Conservation (phyloP, 2,888 invertebrate genomes). For the Trypoxylon attenuatum region DNA sequence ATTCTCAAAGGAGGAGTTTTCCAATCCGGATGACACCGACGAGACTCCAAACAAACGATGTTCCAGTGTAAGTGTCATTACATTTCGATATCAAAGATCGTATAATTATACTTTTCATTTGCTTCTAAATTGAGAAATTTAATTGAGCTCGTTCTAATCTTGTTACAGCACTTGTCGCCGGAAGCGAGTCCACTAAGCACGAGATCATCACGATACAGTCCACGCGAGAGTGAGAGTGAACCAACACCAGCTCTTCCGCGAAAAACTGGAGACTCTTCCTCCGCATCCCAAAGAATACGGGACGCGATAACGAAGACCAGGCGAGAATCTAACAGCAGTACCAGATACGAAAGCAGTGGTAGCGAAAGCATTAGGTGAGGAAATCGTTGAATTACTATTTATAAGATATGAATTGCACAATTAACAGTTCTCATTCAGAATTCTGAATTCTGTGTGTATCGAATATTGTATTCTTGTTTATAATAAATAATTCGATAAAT, state of each 20-base stretch:
- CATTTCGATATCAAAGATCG: not conserved
- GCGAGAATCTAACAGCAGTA: constrained; percentile 70
- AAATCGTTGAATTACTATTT: not conserved
- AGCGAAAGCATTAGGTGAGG: constrained; percentile 71
- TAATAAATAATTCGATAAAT: too few relatives aligned
- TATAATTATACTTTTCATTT: too few relatives aligned
- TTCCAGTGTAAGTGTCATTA: constrained; percentile 65
- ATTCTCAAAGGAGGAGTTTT: constrained; percentile 69
- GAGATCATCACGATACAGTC: constrained; percentile 71
- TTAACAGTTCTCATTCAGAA: too few relatives aligned
- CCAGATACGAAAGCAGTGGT: constrained; percentile 72
- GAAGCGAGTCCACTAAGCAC: constrained; percentile 72
- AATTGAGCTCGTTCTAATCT: not conserved
- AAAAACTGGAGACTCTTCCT: constrained; percentile 68
- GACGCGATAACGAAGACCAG: constrained; percentile 72
- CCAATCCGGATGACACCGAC: constrained; percentile 70
- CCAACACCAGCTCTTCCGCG: constrained; percentile 71
- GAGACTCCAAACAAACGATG: constrained; percentile 68
- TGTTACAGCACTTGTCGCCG: constrained; percentile 69
- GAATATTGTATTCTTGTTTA: too few relatives aligned
- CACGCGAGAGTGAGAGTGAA: constrained; percentile 72
- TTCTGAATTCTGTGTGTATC: too few relatives aligned
- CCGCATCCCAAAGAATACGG: constrained; percentile 71
- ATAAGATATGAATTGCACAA: not conserved
- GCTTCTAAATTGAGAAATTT: not conserved